Evolutionary conservation across 2,888 invertebrate genomes (phyloP), one percentile per base, ranked within the genome.

Genomic region (Orthosia gracilis): DNA sequence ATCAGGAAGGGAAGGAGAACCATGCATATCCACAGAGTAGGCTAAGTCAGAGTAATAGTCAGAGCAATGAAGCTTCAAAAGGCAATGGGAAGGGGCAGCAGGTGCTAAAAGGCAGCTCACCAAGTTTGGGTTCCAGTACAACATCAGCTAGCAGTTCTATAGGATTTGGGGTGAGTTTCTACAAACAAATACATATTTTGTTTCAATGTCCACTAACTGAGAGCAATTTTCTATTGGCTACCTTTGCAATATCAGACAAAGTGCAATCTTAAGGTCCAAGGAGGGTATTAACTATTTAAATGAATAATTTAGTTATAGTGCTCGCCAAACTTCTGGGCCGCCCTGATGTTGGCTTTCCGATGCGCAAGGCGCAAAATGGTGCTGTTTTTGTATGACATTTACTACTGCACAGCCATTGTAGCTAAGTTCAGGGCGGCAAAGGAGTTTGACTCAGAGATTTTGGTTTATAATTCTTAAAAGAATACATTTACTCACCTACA

Each of bases 21-120:
- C 96, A 95, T 94, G 97, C 96, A 97, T 96, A 96, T 94, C 95
- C 94, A 87, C 95, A 95, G 83, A 96, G 93, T 90, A 96, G 96
- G 92, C 90, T 96, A 94, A 96, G 94, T 94, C 94, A 95, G 89
- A 94, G 85, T 85, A 86, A 85, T 89, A 94, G 91, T 93, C 95
- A 95, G 89, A 94, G 84, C 87, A 94, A 88, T 88, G 95, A 95
- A 78, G 89, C 88, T 76, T 91, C 94, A 3, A 96, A 94, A 87
- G 91, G 86, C 67, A 93, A 83, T 68, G 91, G 89, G 49, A 93
- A 93, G 83, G 90, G 80, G 88, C 93, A 94, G 88, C 94, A 93
- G 84, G 88, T 84, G 54, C 83, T 92, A 54, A 96, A 96, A 86
- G 94, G 95, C 70, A 96, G 92, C 80, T 95, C 96, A 73, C 95